A percentile compares a stretch with the other conserved stretches of the same genome.
Evolutionary conservation across 2,113 vertebrate species (phyloP).

Genomic region (Paracanthobrama guichenoti): DNA sequence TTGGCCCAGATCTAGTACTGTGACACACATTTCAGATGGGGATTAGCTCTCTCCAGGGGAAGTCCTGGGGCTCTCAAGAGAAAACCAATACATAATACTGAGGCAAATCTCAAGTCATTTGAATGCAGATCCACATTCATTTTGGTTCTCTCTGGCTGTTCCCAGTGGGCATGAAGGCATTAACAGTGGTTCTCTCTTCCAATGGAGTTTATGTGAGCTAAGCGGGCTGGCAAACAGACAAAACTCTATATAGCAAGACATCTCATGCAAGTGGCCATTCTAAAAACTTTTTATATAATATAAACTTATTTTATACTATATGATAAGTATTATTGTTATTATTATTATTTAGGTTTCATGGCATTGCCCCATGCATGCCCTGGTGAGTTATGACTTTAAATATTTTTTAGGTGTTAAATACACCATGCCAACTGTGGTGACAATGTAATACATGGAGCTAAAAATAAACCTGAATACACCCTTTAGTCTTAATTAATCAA

Average conservation of each 20-base stretch:
- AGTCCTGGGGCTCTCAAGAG: neutral
- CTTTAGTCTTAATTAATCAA: too few relatives aligned
- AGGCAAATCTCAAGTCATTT: conserved; percentile 22
- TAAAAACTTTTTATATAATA: neutral
- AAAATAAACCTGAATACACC: too few relatives aligned
- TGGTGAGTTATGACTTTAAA: too few relatives aligned
- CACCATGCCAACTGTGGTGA: too few relatives aligned
- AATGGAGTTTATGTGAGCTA: neutral
- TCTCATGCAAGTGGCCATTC: neutral
- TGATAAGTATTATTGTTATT: too few relatives aligned
- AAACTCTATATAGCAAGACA: neutral
- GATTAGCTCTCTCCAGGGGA: conserved; percentile 10
- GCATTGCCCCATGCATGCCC: too few relatives aligned
- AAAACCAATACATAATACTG: neutral
- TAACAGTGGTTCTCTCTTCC: conserved; percentile 9
- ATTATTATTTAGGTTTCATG: too few relatives aligned
- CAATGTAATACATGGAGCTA: too few relatives aligned
- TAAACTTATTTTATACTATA: neutral
- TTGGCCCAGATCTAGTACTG: neutral
- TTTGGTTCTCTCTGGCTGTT: conserved; percentile 22
- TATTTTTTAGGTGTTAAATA: too few relatives aligned
- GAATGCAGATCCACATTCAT: conserved; percentile 19
- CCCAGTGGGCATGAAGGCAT: conserved; percentile 18
- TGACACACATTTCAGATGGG: neutral
- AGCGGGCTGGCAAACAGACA: neutral